Evolutionary conservation across 2,113 vertebrate species (phyloP).

Genomic region (Cebidichthys violaceus): DNA sequence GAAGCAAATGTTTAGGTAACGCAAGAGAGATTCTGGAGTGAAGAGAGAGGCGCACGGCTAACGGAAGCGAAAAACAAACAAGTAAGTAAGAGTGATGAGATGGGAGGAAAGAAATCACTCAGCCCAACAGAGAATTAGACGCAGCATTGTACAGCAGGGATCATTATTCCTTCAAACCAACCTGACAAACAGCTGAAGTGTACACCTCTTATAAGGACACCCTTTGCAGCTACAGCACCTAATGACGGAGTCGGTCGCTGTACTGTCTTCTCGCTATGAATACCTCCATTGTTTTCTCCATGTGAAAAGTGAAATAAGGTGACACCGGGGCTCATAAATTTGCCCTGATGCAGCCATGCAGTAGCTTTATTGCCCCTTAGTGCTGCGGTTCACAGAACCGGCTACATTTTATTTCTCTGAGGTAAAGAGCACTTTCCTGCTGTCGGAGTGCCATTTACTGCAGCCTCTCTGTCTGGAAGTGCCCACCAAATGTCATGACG

Average conservation of each 20-base stretch:
- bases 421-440: constrained; percentile 24
- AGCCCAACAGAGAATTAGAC: constrained; percentile 1
- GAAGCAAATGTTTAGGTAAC: constrained; percentile 18
- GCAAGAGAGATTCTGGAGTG: constrained; percentile 13
- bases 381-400: constrained; percentile 48
- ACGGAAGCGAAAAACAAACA: constrained; percentile 12
- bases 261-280: constrained; percentile 30
- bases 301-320: constrained; percentile 36
- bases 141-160: constrained; percentile 1
- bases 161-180: constrained; percentile 33
- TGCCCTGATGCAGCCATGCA: constrained; percentile 41
- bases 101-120: neutral
- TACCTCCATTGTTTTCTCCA: constrained; percentile 54
- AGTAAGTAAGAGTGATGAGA: constrained; percentile 11
- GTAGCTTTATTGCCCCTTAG: constrained; percentile 50
- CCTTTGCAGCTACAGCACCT: constrained; percentile 18
- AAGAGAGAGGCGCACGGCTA: constrained; percentile 1
- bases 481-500: constrained; percentile 11
- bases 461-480: constrained; percentile 11
- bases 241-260: constrained; percentile 28
- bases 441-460: constrained; percentile 27
- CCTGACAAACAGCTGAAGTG: constrained; percentile 9
- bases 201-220: constrained; percentile 4
- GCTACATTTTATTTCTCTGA: constrained; percentile 57
- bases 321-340: constrained; percentile 51